Conservation (phyloP, 2,888 invertebrate species). For the Taenaris catops region DNA sequence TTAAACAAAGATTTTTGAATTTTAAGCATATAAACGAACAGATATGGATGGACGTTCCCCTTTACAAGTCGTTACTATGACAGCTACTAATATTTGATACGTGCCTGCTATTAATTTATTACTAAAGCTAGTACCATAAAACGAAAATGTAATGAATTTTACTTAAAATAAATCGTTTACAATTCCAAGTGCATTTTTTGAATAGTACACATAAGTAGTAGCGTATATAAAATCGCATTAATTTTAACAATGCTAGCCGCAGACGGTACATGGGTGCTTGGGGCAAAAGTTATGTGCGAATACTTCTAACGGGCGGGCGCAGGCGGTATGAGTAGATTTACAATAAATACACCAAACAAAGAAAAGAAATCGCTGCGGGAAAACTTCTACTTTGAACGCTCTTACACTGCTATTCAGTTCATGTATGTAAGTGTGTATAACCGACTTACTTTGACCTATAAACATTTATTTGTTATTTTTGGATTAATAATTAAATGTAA, state of each 20-base stretch:
- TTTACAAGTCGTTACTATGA: too few species aligned
- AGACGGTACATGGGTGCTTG: constrained; percentile 36
- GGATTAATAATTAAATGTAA: too few species aligned
- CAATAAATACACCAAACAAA: constrained; percentile 79
- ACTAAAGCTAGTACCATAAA: too few species aligned
- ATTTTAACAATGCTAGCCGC: constrained; percentile 25
- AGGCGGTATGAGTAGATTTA: constrained; percentile 75
- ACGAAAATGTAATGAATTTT: too few species aligned
- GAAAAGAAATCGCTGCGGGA: constrained; percentile 75
- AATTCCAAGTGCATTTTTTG: constrained; percentile 3
- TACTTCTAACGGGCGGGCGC: constrained; percentile 64
- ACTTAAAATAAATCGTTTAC: too few species aligned
- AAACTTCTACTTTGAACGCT: constrained; percentile 70
- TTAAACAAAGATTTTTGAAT: too few species aligned
- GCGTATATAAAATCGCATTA: constrained; percentile 20
- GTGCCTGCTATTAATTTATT: too few species aligned
- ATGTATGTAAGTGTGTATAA: constrained; percentile 16
- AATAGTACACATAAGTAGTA: constrained; percentile 8
- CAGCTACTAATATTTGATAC: too few species aligned
- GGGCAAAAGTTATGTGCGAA: constrained; percentile 73
- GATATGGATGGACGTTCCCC: too few species aligned
- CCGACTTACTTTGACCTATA: constrained; percentile 13
- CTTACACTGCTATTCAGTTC: constrained; percentile 35
- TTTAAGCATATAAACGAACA: too few species aligned
- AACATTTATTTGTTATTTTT: too few species aligned